These are phyloP conservation scores for Melieria crassipennis DNA, from an alignment of 2,888 invertebrate species.

Conservation along the genomic window DNA sequence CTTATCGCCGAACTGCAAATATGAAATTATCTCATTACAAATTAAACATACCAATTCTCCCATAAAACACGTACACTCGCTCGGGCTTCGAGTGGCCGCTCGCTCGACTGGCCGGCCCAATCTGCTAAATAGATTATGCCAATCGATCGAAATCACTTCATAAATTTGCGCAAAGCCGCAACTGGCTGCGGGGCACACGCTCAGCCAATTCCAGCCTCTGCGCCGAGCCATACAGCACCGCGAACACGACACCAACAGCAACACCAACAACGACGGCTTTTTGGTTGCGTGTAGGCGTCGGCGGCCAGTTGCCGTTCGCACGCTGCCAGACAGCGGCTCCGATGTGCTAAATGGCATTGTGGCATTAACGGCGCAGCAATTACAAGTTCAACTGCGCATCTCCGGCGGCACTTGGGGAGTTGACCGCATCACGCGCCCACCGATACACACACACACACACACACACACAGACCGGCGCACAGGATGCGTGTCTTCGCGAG, in stretches of 20 bases:
- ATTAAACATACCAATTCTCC: slow-evolving; percentile 31
- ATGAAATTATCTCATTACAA: slow-evolving; percentile 34
- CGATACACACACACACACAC: background rate
- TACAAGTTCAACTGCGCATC: slow-evolving; percentile 31
- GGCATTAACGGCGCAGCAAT: slow-evolving; percentile 22
- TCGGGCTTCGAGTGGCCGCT: background rate
- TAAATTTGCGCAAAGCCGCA: slow-evolving; percentile 55
- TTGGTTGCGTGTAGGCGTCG: slow-evolving; percentile 48
- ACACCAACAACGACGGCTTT: too few relatives aligned
- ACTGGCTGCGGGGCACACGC: slow-evolving; percentile 44
- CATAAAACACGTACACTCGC: background rate
- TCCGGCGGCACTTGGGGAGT: slow-evolving; percentile 47
- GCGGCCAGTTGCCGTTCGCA: slow-evolving; percentile 32
- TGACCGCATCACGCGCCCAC: slow-evolving; percentile 39
- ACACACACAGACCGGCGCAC: too few relatives aligned
- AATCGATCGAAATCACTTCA: slow-evolving; percentile 65
- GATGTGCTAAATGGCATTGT: slow-evolving; percentile 28
- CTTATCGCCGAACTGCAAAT: slow-evolving; percentile 7
- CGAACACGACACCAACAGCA: too few relatives aligned
- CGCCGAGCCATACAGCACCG: background rate
- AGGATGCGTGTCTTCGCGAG: too few relatives aligned
- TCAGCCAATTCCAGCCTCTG: slow-evolving; percentile 30
- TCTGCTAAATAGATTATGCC: slow-evolving; percentile 64
- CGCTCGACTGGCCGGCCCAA: slow-evolving; percentile 20
- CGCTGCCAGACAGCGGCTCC: slow-evolving; percentile 29